These are phyloP conservation scores for Drosophila neonasuta DNA, from an alignment of 2,888 invertebrate genomes.

Conservation along the genomic window DNA sequence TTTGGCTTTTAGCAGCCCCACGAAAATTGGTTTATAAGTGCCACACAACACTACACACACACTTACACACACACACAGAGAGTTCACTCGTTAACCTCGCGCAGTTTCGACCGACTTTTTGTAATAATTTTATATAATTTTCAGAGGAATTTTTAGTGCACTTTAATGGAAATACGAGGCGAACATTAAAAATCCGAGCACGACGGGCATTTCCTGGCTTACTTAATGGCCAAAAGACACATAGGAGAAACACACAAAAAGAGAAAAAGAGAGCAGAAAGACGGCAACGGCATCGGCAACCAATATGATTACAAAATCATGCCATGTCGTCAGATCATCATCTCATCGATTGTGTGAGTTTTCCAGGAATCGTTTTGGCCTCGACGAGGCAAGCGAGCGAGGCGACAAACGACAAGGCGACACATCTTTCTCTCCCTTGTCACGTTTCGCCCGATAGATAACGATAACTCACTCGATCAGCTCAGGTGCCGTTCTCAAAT, in stretches of 20 bases:
- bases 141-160: conserved; percentile 47
- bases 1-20: conserved; percentile 73
- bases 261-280: conserved; percentile 1
- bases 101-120: conserved; percentile 23
- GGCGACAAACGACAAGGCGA: conserved; percentile 34
- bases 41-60: conserved; percentile 34
- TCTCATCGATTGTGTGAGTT: conserved; percentile 27
- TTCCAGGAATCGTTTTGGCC: conserved; percentile 47
- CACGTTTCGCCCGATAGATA: conserved; percentile 47
- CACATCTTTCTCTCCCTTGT: conserved; percentile 39
- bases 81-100: neutral
- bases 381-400: conserved; percentile 1
- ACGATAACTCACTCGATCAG: conserved; percentile 33
- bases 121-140: conserved; percentile 60
- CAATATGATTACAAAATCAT: conserved; percentile 25
- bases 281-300: conserved; percentile 1
- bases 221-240: conserved; percentile 3
- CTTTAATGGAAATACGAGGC: conserved; percentile 55
- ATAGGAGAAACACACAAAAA: neutral
- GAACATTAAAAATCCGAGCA: conserved; percentile 60
- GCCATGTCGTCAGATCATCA: conserved; percentile 16
- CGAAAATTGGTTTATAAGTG: conserved; percentile 68
- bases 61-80: neutral
- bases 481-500: conserved; percentile 20
- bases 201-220: conserved; percentile 49